These are phyloP conservation scores for Troides helena DNA, from an alignment of 2,888 invertebrate species.

Conservation along the genomic window DNA sequence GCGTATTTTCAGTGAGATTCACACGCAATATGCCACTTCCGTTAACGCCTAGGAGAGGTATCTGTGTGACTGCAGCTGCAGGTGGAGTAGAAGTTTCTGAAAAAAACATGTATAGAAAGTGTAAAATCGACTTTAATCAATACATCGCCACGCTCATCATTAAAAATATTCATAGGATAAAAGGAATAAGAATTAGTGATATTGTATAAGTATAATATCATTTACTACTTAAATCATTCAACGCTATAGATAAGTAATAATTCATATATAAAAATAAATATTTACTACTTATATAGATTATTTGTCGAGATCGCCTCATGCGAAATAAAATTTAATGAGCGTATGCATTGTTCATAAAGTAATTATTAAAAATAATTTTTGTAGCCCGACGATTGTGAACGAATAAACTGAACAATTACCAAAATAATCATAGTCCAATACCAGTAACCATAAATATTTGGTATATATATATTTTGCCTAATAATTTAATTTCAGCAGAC, in stretches of 20 bases:
- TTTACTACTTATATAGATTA: too few species aligned
- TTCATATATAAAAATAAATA: too few species aligned
- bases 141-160: too few species aligned
- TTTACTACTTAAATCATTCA: too few species aligned
- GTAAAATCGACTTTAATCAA: not conserved
- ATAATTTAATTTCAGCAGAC: too few species aligned
- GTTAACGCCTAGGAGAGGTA: slow-evolving; percentile 68
- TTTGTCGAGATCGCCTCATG: too few species aligned
- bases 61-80: slow-evolving; percentile 49
- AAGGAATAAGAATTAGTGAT: too few species aligned
- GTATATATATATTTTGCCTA: too few species aligned
- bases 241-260: too few species aligned
- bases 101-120: slow-evolving; percentile 17
- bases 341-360: not conserved
- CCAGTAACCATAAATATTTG: not conserved
- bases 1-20: slow-evolving; percentile 46
- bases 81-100: slow-evolving; percentile 37
- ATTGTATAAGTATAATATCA: too few species aligned
- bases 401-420: not conserved
- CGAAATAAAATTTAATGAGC: not conserved
- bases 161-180: too few species aligned
- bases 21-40: slow-evolving; percentile 65
- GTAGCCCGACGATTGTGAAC: not conserved
- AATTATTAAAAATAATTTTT: not conserved
- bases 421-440: not conserved